Evolutionary conservation across 2,797 vertebrate species (phyloP), one percentile per base, ranked within the genome.

Genomic region (Lepidocolaptes lacrymiger): DNA sequence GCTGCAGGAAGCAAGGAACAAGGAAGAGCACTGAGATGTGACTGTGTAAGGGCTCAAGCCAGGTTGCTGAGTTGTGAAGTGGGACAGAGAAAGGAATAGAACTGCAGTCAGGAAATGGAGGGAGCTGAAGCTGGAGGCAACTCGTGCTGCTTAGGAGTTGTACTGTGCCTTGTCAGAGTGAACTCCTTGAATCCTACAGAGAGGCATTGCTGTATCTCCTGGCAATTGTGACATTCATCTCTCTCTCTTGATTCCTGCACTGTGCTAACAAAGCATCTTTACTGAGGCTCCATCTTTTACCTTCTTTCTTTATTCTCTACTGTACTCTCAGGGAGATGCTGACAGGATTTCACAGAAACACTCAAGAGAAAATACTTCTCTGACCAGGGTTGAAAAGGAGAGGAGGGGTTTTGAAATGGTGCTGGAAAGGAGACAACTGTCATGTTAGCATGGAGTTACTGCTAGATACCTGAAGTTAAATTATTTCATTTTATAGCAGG

Each of bases 251-350:
- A 78, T 93, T 72, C 30, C 58, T 66, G 22, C 5, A n/a, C 24
- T 2, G 3, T 62, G 30, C 24, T 64, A 67, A 74, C 41, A 77
- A 28, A 62, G 10, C 6, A 30, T 66, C 43, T 46, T 75, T 68
- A 39, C 20, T 69, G 68, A 62, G 17, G 9, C 37, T 90, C 7
- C 1, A 1, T 81, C 37, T 86, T 90, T 72, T 85, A n/a, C 62
- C 37, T 83, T 59, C 72, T 82, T 58, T 82, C 59, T 93, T 90
- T 58, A 36, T 90, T 92, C 73, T 66, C 46, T 51, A 21, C n/a
- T 75, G 20, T n/a, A 37, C 27, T 83, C 27, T 89, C 2, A 27
- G 24, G 15, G 46, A 62, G 51, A 43, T 81, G 46, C 56, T 92
- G 80, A 69, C 67, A 82, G 51, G 55, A 67, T 87, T 93, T 89